Evolutionary conservation across 92 coral and sea anemone genomes (phyloP), one percentile per base, ranked within the genome.

Genomic region (Muricea muricata): DNA sequence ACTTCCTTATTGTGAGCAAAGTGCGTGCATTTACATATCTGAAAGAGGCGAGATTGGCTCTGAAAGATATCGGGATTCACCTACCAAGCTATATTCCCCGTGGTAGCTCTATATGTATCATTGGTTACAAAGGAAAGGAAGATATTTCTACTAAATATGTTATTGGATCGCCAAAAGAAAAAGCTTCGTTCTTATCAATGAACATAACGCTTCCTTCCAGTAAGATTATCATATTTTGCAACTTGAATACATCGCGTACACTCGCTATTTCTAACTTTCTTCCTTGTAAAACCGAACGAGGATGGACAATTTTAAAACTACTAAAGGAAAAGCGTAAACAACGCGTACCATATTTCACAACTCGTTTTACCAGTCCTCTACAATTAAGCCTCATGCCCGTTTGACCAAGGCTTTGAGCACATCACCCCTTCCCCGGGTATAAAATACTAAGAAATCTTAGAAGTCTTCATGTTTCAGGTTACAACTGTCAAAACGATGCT

Each of bases 71-170:
- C 2, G 83, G 83, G 2, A 41, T 56, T 1, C 21, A 37, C 30
- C 26, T 75, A 18, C 69, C 69, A 56, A 58, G 18, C n/a, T 21
- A 58, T 35, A 56, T 78, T 12, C 30, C 30, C 12, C 83, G 48
- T 18, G 83, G 83, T 4, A 56, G 71, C 28, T 56, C 71, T 26
- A 9, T 78, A 7, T 78, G 83, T 40, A 15, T 78, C 35, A 30
- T 78, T 33, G 83, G 83, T 34, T 78, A 56, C 45, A 78, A 78
- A 39, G 83, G 83, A 56, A 32, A 35, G 15, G 83, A 78, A n/a
- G 35, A 28, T 20, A 34, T 58, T 11, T n/a, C 41, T 18, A 37
- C 40, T 20, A 57, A 78, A 58, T 40, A 33, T 11, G 71, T 55
- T 14, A 58, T 57, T 56, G 71, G 48, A 0, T 31, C 41, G 30